Base-by-base conservation (phyloP, 2,797 vertebrate genomes). In the Antrozous pallidus region DNA sequence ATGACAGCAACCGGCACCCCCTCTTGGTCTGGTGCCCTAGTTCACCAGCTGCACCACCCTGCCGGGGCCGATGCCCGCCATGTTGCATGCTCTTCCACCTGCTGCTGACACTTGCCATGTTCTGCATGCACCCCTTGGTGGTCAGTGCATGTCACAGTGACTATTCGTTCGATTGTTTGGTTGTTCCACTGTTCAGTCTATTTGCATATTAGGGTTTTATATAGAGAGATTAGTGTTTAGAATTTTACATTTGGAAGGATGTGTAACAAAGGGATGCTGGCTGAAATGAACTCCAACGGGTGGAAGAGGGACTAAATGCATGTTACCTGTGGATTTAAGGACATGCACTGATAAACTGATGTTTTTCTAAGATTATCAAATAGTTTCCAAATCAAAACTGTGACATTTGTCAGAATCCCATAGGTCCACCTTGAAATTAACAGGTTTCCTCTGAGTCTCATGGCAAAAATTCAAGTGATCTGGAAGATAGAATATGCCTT, bases 401-500 rank as follows among this genome's bases (percentile, higher is more conserved):
- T 51, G 71, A 40, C 28, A 42, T 49, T 88, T 38, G 18, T 42
- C n/a, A 61, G 20, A 80, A 93, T 80, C n/a, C 1, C 45, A 58
- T 17, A 63, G 20, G 6, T 63, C 33, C 8, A 36, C 26, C 11
- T 82, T 84, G 56, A 92, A 84, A 78, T 70, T 20, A 74, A 83
- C 18, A 58, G 3, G 0, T 49, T 70, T 94, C 38, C 67, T 88
- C 12, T 56, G 18, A 71, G 12, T 81, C 36, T 86, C 28, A 54
- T 73, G n/a, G 26, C 13, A 90, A 90, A 96, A 17, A 31, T n/a
- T 93, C 40, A 91, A 86, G 10, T 74, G 33, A 90, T 51, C 18
- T 54, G 18, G n/a, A 61, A 92, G 49, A 17, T 36, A 24, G 22
- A 91, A 81, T 2, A 6, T 33, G 5, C 74, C 40, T 77, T 78